phyloP scores from a whole-genome alignment of 1,140 invertebrate species.

The Neodiprion pinetum region DNA sequence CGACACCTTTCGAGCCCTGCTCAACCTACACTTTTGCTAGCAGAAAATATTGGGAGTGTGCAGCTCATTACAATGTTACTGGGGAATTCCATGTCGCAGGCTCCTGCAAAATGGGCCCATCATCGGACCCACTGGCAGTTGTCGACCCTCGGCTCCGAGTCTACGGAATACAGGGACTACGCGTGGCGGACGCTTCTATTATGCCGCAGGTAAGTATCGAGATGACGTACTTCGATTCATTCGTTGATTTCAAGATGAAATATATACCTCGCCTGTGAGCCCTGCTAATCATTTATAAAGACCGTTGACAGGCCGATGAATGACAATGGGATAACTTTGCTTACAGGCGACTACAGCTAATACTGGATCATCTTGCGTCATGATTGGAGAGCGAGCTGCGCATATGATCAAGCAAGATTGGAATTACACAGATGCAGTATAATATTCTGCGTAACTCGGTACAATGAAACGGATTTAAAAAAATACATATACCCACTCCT shows the following conservation, averaged over 20 bases:
- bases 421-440: neutral
- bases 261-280: neutral
- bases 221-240: neutral
- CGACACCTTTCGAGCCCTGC: slow-evolving; percentile 33
- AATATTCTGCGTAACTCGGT: no score
- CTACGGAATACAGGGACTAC: slow-evolving; percentile 54
- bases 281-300: neutral
- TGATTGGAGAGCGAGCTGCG: slow-evolving; percentile 67
- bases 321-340: neutral
- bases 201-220: slow-evolving; percentile 46
- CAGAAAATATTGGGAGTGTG: slow-evolving; percentile 67
- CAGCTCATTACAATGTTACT: slow-evolving; percentile 52
- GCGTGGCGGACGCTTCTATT: slow-evolving; percentile 59
- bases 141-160: slow-evolving; percentile 60
- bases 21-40: slow-evolving; percentile 32
- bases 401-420: slow-evolving; percentile 61
- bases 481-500: no score
- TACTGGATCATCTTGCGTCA: slow-evolving; percentile 59
- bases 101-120: slow-evolving; percentile 67
- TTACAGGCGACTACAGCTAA: slow-evolving; percentile 56
- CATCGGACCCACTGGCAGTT: slow-evolving; percentile 54
- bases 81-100: slow-evolving; percentile 67
- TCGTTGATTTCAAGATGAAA: neutral
- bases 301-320: no score
- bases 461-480: no score